Base-by-base conservation (phyloP, 1,140 invertebrate species). In the Acromyrmex heyeri region DNA sequence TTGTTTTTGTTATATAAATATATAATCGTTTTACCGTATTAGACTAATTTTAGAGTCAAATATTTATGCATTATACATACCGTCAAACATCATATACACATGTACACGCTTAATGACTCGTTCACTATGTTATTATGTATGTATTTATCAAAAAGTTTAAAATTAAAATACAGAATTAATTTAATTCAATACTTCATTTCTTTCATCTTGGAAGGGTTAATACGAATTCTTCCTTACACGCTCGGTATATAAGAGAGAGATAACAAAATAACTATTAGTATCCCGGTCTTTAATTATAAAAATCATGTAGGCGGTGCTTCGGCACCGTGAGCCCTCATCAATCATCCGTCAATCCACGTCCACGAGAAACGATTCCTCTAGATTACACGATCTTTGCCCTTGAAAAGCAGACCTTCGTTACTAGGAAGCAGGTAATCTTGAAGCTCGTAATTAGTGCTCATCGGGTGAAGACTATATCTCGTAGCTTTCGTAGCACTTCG, bases 241-340 rank as follows among this genome's bases (percentile, higher is more conserved):
- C 21, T 18, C 21, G n/a, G 3, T 14, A 24, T n/a, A 30, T 16
- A 16, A 53, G 65, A 78, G 21, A 14, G 30, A 64, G 27, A 48
- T 50, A 55, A 79, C 57, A 77, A 89, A 86, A 86, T 86, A 81
- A 89, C 87, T 70, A 89, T 89, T 89, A 89, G 76, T 34, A 77
- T 81, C 55, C 82, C 87, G 83, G 50, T 88, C 70, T 89, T 48
- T 89, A 89, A 89, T 89, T 89, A 89, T 86, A 88, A 88, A 90
- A 88, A 87, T 88, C 62, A 83, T 86, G 76, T 89, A 76, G 87
- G 87, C 88, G 88, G 76, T 89, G 21, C 89, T 91, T 90, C 83
- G 57, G 78, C 82, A 67, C 88, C 76, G 69, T 44, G 27, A 50
- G 88, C 88, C 87, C 72, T 89, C 87, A 89, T 89, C 88, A 89